Percentiles rank a stretch among this genome's conserved stretches.
Conservation (phyloP, 2,797 vertebrate genomes). For the Artibeus lituratus region DNA sequence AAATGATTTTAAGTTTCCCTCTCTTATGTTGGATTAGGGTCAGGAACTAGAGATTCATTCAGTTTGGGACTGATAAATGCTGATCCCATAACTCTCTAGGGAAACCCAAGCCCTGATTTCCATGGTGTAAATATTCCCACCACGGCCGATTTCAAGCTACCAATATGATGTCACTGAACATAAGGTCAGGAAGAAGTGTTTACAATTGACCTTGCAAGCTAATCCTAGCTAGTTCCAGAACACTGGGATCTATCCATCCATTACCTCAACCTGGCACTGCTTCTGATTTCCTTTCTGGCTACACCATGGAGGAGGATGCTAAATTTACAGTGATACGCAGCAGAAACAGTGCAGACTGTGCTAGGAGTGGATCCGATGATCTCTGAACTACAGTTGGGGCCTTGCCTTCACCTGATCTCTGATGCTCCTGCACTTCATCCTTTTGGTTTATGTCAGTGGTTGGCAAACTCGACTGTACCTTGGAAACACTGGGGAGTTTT, state of each 20-base stretch:
- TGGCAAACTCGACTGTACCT: neutral
- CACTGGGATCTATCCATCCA: neutral
- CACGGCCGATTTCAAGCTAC: neutral
- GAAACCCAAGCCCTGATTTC: neutral
- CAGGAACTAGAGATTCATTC: neutral
- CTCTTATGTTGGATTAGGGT: neutral
- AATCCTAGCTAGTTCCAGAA: neutral
- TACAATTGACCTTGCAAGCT: neutral
- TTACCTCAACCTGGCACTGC: neutral
- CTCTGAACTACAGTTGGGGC: neutral
- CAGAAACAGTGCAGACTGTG: neutral
- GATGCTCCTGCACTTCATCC: neutral
- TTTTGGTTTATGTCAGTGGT: neutral
- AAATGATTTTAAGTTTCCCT: neutral
- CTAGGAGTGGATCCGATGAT: neutral
- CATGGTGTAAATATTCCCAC: neutral
- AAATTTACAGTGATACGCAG: neutral
- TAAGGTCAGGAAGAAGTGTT: neutral
- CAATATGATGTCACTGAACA: neutral
- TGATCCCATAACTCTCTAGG: neutral
- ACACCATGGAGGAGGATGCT: neutral
- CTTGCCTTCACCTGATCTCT: neutral
- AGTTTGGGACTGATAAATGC: neutral
- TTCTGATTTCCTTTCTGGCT: neutral
- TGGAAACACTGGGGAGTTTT: neutral